Percentiles rank a stretch among this genome's conserved stretches.
Evolutionary conservation across 2,888 invertebrate species (phyloP).

Genomic region (Selenia dentaria): DNA sequence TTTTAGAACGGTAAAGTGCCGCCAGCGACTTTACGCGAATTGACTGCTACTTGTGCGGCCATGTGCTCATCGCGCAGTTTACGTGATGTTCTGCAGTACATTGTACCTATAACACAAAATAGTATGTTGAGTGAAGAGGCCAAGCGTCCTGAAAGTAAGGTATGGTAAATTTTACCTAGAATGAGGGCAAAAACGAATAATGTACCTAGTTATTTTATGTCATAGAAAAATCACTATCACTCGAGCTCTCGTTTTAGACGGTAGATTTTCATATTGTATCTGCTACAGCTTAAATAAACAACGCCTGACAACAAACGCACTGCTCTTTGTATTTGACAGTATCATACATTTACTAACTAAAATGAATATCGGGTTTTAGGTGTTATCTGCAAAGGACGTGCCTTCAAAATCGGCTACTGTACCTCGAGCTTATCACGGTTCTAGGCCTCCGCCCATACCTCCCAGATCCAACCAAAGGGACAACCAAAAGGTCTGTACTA

Average conservation of each 20-base stretch:
- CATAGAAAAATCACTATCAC: no score
- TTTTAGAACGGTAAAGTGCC: conserved; percentile 65
- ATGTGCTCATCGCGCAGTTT: conserved; percentile 87
- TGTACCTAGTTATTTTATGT: no score
- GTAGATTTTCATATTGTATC: no score
- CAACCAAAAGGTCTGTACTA: conserved; percentile 48
- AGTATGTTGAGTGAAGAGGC: conserved; percentile 44
- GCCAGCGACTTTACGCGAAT: conserved; percentile 54
- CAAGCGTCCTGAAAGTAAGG: conserved; percentile 57
- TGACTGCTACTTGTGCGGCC: conserved; percentile 91
- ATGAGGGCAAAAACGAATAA: no score
- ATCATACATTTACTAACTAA: no score
- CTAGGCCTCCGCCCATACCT: conserved; percentile 72
- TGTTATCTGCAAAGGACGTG: conserved; percentile 56
- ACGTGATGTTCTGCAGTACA: conserved; percentile 69
- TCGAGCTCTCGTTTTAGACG: no score
- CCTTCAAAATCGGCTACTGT: conserved; percentile 69
- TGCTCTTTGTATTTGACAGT: no score
- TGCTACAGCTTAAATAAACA: no score
- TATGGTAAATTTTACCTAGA: conserved; percentile 33
- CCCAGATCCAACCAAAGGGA: conserved; percentile 62
- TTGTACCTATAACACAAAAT: conserved; percentile 68
- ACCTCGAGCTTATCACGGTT: conserved; percentile 61
- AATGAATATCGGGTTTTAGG: conserved; percentile 12
- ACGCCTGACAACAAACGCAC: no score